Evolutionary conservation across 2,797 vertebrate genomes (phyloP).

Genomic region (Dipus sagitta): DNA sequence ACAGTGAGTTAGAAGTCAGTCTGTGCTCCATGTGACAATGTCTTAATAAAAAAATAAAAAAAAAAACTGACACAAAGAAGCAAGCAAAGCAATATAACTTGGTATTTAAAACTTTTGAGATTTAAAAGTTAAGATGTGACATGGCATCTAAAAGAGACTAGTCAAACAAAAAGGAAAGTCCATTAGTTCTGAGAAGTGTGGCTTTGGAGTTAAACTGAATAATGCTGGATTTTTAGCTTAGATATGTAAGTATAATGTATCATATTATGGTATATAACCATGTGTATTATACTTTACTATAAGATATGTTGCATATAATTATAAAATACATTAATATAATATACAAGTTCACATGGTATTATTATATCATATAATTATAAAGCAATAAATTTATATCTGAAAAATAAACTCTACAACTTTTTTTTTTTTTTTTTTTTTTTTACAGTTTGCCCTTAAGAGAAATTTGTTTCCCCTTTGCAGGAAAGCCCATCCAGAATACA

Average conservation of each 20-base stretch:
- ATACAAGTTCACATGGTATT: not conserved
- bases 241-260: not conserved
- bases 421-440: too few relatives aligned
- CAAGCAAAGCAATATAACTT: not conserved
- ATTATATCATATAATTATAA: not conserved
- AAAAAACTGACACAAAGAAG: not conserved
- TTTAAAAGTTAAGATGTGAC: not conserved
- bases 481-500: not conserved
- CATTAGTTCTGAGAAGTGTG: not conserved
- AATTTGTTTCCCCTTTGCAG: constrained; percentile 6
- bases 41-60: too few relatives aligned
- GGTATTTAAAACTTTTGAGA: constrained; percentile 29
- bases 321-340: not conserved
- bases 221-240: not conserved
- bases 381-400: too few relatives aligned
- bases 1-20: too few relatives aligned
- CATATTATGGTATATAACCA: not conserved
- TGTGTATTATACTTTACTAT: too few relatives aligned
- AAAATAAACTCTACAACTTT: too few relatives aligned
- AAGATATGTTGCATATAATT: not conserved
- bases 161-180: not conserved
- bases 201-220: not conserved
- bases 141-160: not conserved
- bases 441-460: constrained; percentile 64
- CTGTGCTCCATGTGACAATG: too few relatives aligned